Evolutionary conservation across 2,888 invertebrate genomes (phyloP), one percentile per base, ranked within the genome.

Genomic region (Noctua fimbriata): DNA sequence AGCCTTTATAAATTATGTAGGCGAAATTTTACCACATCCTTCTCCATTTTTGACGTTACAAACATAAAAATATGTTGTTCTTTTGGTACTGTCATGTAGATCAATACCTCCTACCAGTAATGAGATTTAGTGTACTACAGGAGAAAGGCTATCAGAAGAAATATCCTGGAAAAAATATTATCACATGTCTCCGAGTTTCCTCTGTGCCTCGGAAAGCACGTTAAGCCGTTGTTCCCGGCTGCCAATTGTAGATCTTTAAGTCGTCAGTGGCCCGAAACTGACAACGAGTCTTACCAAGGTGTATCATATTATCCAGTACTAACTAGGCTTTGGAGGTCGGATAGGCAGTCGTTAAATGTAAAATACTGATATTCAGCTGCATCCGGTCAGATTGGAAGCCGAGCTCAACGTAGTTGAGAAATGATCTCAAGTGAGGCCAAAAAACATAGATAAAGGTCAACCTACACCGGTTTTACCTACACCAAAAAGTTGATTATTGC

Each of bases 1-100:
- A 82, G 36, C 18, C 36, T 65, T 82, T 82, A 74, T 65, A 82
- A 74, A 65, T 65, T 65, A 79, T 28, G 28, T 36, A 28, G 63
- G 63, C 65, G 58, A 21, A 76, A 47, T 44, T 36, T 47, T 24
- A 12, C n/a, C 28, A 32, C 41, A 6, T 41, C 41, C n/a, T 72
- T 16, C 4, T 60, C 41, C 6, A 44, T n/a, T 44, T 63, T 81
- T 72, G 0, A 60, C 49, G 1, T 78, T 78, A 18, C 21, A 10
- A 14, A 72, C 32, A n/a, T 44, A 73, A 81, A 70, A 49, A 60
- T 12, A 36, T n/a, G 9, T 47, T 55, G 5, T 73, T 9, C 10
- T 58, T 0, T 58, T 55, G 1, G 24, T 10, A 55, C 24, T 14
- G 58, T 58, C n/a, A 44, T 55, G 55, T 55, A 24, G 24, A 55